Percentiles rank a stretch among this genome's conserved stretches.
These are phyloP conservation scores for Eublepharis macularius DNA, from an alignment of 2,113 vertebrate species.

Conservation along the genomic window DNA sequence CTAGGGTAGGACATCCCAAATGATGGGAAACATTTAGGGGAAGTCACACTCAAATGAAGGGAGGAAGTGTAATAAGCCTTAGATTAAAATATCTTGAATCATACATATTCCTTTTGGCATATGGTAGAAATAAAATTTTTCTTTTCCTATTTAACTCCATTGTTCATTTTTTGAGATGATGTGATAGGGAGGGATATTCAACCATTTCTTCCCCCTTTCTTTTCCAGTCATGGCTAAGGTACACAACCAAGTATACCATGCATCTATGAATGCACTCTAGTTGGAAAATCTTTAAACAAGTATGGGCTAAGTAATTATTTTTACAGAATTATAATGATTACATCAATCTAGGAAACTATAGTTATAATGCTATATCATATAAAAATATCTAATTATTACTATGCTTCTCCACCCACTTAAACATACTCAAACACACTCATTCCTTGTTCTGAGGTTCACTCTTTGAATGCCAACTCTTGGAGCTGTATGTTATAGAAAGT, in stretches of 20 bases:
- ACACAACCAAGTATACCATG: background rate
- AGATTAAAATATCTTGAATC: too few species aligned
- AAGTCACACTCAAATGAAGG: too few species aligned
- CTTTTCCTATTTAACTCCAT: background rate
- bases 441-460: background rate
- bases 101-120: too few species aligned
- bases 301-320: conserved; percentile 23
- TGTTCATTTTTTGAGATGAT: background rate
- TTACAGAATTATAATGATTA: conserved; percentile 38
- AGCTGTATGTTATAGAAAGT: conserved; percentile 47
- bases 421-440: background rate
- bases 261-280: background rate
- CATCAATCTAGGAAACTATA: conserved; percentile 47
- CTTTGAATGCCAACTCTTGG: conserved; percentile 2
- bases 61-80: too few species aligned
- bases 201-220: background rate
- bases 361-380: conserved; percentile 28
- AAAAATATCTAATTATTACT: conserved; percentile 49
- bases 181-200: background rate
- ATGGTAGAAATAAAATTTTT: too few species aligned
- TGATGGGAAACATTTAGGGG: too few species aligned
- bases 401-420: conserved; percentile 47
- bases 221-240: background rate
- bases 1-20: too few species aligned
- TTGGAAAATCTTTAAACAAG: conserved; percentile 4